These are phyloP conservation scores for Eurosta solidaginis DNA, from an alignment of 1,140 invertebrate genomes.

Conservation along the genomic window DNA sequence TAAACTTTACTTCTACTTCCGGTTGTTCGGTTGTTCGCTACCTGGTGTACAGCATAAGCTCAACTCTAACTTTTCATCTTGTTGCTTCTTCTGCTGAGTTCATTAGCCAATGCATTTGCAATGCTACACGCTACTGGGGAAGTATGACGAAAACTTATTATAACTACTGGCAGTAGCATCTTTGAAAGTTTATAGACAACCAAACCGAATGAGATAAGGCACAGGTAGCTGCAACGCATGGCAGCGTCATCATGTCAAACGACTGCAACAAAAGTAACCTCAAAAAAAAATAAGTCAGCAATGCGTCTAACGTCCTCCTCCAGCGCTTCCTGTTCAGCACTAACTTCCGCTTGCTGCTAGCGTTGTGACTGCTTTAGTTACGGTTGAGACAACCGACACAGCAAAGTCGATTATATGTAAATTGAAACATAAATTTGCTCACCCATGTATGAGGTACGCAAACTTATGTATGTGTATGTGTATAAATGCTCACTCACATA, in stretches of 20 bases:
- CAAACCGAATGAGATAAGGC: not conserved
- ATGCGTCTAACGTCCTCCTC: not conserved
- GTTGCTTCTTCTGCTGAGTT: too few relatives aligned
- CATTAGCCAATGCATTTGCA: too few relatives aligned
- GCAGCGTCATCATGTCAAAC: not conserved
- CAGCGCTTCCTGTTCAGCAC: not conserved
- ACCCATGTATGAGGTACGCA: too few relatives aligned
- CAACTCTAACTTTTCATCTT: not conserved
- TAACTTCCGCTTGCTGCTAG: not conserved
- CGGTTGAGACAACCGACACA: slow-evolving; percentile 12
- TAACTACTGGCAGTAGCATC: not conserved
- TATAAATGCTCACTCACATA: too few relatives aligned
- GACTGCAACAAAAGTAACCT: not conserved
- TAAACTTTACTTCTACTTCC: not conserved
- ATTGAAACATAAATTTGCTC: not conserved
- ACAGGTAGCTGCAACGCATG: too few relatives aligned
- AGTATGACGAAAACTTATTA: not conserved
- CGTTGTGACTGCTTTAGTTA: not conserved
- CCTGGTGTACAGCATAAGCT: not conserved
- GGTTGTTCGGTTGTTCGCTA: too few relatives aligned
- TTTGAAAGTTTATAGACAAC: slow-evolving; percentile 18
- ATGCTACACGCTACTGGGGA: not conserved
- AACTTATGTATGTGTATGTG: too few relatives aligned
- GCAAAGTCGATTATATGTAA: not conserved
- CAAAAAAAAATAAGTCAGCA: not conserved